Percentiles rank a stretch among this genome's conserved stretches.
These are phyloP conservation scores for Astatotilapia flaviijosephi DNA, from an alignment of 2,113 vertebrate genomes.

Conservation along the genomic window DNA sequence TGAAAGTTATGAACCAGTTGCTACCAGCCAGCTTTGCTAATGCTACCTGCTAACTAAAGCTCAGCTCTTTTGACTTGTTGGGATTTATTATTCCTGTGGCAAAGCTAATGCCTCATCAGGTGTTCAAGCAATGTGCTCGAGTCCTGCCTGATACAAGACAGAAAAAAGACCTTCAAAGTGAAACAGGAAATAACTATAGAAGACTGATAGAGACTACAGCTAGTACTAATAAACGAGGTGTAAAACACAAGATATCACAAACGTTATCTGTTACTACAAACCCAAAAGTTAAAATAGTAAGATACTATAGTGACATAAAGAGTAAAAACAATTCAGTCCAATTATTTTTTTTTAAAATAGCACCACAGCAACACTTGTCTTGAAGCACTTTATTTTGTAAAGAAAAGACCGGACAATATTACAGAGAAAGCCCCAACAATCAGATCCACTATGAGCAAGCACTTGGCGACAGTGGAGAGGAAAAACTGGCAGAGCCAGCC, in stretches of 20 bases:
- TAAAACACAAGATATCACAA: not conserved
- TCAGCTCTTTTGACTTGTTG: not conserved
- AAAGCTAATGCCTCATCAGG: not conserved
- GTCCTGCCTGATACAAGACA: not conserved
- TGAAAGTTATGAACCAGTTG: not conserved
- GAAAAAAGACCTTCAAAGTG: not conserved
- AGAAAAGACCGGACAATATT: not conserved
- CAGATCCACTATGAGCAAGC: not conserved
- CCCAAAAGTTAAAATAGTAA: not conserved
- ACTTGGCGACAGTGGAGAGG: not conserved
- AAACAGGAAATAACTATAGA: not conserved
- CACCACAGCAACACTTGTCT: not conserved
- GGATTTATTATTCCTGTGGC: not conserved
- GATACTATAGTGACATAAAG: not conserved
- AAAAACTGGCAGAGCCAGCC: not conserved
- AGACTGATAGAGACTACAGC: not conserved
- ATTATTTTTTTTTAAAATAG: fast-evolving
- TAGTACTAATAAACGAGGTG: not conserved
- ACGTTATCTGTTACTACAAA: not conserved
- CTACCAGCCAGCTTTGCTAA: not conserved
- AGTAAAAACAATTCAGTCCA: not conserved
- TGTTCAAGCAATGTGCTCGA: not conserved
- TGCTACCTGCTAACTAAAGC: not conserved
- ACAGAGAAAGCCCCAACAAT: not conserved
- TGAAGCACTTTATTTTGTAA: not conserved